Conservation (phyloP, 1,140 invertebrate genomes). For the Cardiocondyla obscurior region DNA sequence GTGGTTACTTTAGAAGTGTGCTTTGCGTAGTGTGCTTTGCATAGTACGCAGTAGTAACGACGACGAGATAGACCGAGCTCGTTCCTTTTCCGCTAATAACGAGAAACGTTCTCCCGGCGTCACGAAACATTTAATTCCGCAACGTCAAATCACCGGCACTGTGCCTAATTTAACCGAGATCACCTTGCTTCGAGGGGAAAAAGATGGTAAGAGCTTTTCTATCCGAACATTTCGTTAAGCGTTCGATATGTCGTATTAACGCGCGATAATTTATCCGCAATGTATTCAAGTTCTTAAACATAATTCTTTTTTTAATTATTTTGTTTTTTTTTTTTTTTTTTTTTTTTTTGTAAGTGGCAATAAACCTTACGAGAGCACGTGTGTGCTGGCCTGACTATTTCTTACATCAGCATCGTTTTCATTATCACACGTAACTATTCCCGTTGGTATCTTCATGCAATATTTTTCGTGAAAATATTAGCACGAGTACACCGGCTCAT, state of each 20-base stretch:
- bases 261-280: not conserved
- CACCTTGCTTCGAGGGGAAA: not conserved
- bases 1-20: conserved; percentile 34
- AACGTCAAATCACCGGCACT: not conserved
- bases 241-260: not conserved
- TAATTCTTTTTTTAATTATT: not conserved
- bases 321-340: not conserved
- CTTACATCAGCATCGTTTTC: not conserved
- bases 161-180: not conserved
- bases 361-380: too few species aligned
- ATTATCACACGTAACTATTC: not conserved
- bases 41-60: conserved; percentile 3
- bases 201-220: conserved; percentile 31
- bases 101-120: not conserved
- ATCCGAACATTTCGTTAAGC: not conserved
- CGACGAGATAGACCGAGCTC: not conserved
- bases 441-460: not conserved
- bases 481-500: not conserved
- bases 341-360: not conserved
- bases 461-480: not conserved
- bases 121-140: not conserved
- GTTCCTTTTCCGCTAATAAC: not conserved
- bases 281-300: not conserved
- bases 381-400: too few species aligned
- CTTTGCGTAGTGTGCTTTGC: conserved; percentile 41